phyloP scores from a whole-genome alignment of 2,113 vertebrate genomes.

The Salvelinus alpinus region DNA sequence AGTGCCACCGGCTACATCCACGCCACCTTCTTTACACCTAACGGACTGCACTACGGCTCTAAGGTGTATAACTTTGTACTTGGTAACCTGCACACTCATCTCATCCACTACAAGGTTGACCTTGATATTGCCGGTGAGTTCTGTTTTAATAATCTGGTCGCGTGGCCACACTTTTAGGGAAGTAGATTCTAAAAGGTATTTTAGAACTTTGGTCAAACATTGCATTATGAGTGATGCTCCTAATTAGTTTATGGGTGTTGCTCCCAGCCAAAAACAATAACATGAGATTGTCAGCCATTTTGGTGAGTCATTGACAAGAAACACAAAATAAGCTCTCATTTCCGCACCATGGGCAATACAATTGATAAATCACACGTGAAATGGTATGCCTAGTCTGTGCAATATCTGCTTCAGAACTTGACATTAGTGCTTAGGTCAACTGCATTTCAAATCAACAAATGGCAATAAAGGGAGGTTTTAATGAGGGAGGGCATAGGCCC shows the following conservation, averaged over 20 bases:
- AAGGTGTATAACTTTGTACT: conserved; percentile 83
- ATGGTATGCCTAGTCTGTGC: not conserved
- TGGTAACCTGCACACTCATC: conserved; percentile 90
- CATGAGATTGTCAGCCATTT: not conserved
- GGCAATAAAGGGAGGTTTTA: too few species aligned
- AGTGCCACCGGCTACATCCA: conserved; percentile 89
- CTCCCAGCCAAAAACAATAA: not conserved
- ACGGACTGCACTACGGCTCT: conserved; percentile 79
- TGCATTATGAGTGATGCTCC: conserved; percentile 3
- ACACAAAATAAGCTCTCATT: not conserved
- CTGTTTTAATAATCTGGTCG: not conserved
- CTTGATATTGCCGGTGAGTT: conserved; percentile 86
- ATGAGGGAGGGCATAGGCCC: too few species aligned
- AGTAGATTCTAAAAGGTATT: too few species aligned
- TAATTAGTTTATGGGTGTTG: not conserved
- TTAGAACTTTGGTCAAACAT: conserved; percentile 38
- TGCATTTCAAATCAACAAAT: not conserved
- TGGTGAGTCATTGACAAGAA: not conserved
- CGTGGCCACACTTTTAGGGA: too few species aligned
- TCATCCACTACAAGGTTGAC: conserved; percentile 91
- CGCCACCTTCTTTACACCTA: conserved; percentile 83
- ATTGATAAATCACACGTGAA: not conserved
- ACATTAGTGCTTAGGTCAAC: not conserved
- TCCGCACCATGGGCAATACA: not conserved
- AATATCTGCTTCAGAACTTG: not conserved